Evolutionary conservation across 2,113 vertebrate species (phyloP).

Genomic region (Galemys pyrenaicus): DNA sequence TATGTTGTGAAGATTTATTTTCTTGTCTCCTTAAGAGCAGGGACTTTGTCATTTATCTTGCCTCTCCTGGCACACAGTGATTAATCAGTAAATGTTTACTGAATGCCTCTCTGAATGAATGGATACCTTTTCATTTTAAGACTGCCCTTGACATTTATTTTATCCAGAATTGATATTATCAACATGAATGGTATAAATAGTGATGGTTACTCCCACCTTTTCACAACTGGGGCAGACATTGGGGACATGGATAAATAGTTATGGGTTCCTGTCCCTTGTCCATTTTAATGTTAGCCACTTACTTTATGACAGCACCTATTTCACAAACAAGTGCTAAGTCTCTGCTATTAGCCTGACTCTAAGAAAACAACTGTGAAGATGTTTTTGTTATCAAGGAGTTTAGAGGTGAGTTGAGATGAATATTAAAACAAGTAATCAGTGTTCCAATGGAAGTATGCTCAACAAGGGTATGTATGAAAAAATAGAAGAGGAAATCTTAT

Average conservation of each 20-base stretch:
- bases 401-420: conserved; percentile 30
- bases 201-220: conserved; percentile 25
- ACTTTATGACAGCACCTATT: conserved; percentile 36
- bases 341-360: background rate
- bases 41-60: conserved; percentile 56
- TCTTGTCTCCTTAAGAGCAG: conserved; percentile 64
- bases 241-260: conserved; percentile 30
- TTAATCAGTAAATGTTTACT: conserved; percentile 73
- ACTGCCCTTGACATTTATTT: conserved; percentile 65
- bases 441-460: background rate
- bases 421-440: conserved; percentile 7
- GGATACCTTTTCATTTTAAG: conserved; percentile 63
- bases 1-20: conserved; percentile 62
- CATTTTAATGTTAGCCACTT: background rate
- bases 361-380: conserved; percentile 7
- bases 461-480: background rate
- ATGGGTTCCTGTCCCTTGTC: background rate
- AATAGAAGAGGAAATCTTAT: background rate
- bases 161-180: conserved; percentile 66
- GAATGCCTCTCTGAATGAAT: conserved; percentile 54
- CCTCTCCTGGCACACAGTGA: conserved; percentile 48
- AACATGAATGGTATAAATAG: conserved; percentile 45
- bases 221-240: background rate
- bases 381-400: conserved; percentile 41
- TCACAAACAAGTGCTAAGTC: conserved; percentile 12